These are phyloP conservation scores for Laticauda colubrina DNA, from an alignment of 2,113 vertebrate species.

Conservation along the genomic window DNA sequence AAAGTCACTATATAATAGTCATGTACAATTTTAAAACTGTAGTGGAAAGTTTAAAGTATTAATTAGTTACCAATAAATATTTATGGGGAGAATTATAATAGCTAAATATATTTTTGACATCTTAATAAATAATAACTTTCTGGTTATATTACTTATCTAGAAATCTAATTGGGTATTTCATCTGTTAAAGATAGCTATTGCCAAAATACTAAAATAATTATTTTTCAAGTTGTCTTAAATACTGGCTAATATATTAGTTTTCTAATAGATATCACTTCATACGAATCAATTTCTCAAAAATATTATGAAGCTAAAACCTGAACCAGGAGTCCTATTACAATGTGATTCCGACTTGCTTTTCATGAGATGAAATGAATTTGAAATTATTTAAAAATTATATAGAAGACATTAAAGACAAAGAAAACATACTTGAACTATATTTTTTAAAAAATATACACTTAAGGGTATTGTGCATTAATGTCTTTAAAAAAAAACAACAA, in stretches of 20 bases:
- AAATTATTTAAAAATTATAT: neutral
- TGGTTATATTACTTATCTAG: neutral
- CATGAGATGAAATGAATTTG: neutral
- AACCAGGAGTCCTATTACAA: neutral
- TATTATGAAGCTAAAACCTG: neutral
- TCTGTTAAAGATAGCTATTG: neutral
- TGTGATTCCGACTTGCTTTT: neutral
- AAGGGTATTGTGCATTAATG: neutral
- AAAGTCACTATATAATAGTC: neutral
- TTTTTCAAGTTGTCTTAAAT: neutral
- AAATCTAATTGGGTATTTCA: neutral
- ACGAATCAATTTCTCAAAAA: neutral
- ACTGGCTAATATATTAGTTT: neutral
- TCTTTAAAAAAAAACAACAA: neutral
- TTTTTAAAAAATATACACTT: neutral
- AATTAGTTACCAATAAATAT: neutral
- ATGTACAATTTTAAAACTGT: neutral
- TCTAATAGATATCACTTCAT: neutral
- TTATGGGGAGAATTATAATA: neutral
- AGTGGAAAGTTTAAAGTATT: neutral
- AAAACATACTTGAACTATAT: neutral
- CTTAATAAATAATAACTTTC: neutral
- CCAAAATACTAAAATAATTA: neutral
- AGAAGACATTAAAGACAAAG: neutral
- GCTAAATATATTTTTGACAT: neutral